Base-by-base conservation (phyloP, 2,113 vertebrate species). In the Phoxinus phoxinus region DNA sequence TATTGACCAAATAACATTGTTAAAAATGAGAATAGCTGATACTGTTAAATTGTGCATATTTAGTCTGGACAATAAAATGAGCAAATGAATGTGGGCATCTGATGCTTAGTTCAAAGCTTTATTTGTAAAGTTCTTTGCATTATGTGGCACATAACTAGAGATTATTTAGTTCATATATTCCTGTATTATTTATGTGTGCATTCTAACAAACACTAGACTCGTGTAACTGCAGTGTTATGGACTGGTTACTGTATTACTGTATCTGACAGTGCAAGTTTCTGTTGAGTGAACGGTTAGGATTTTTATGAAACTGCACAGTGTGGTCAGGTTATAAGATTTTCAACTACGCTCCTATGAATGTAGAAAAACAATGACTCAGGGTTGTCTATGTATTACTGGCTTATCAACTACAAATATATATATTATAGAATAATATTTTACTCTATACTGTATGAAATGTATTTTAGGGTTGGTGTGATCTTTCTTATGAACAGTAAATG, bases 321-420 rank as follows among this genome's bases (percentile, higher is more conserved):
- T 46, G 23, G 13, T 63, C 58, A 46, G 58, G 41, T 46, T 81
- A 30, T 79, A 23, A n/a, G 27, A 58, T 78, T 58, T 61, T 4
- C 61, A 61, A 44, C 6, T 44, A 61, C 17, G 21, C 17, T 12
- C 11, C 13, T 17, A 27, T 63, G 78, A 81, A 65, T 81, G 58
- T 81, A 46, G 21, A 63, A 81, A 81, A 65, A 30, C 76, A 61
- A 65, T 21, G 58, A 30, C 78, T 81, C 78, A 81, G 78, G 78
- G 78, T 81, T 59, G 51, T 78, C 32, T 63, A 0, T 12, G 21
- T 61, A 61, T 80, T 46, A 63, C 11, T 25, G 77, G 58, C 23
- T 11, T 63, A 41, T 79, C 6, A 61, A 63, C 12, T 59, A 44
- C 4, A 19, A 13, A 44, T 23, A 41, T 15, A 32, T 48, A 58